Conservation (phyloP, 2,888 invertebrate species). For the Lithosia quadra region DNA sequence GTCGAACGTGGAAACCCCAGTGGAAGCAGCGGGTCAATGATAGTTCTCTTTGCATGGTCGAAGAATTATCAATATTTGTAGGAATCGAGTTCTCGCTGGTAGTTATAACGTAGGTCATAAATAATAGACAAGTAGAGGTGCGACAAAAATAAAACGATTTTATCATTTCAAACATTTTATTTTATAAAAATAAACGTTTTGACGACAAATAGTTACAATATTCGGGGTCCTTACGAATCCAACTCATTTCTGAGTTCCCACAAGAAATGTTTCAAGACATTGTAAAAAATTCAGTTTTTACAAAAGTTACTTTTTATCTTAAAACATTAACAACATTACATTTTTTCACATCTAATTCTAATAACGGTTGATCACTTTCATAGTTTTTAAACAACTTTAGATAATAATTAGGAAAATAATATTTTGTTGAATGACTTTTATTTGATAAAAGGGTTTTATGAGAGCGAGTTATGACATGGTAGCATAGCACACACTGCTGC, state of each 20-base stretch:
- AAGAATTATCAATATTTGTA: no score
- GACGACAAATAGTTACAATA: slow-evolving; percentile 87
- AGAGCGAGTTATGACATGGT: slow-evolving; percentile 6
- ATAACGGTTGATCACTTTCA: slow-evolving; percentile 84
- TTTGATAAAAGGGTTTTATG: neutral
- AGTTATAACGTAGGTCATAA: no score
- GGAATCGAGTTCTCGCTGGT: no score
- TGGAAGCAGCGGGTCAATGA: no score
- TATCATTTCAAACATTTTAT: slow-evolving; percentile 84
- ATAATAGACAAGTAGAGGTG: neutral
- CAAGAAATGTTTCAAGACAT: slow-evolving; percentile 90
- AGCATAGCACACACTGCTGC: slow-evolving; percentile 42
- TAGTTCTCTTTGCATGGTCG: no score
- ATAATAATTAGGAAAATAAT: slow-evolving; percentile 81
- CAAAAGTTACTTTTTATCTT: slow-evolving; percentile 90
- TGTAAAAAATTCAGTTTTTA: slow-evolving; percentile 89
- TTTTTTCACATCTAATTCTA: slow-evolving; percentile 85
- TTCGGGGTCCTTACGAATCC: slow-evolving; percentile 85
- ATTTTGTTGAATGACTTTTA: slow-evolving; percentile 44
- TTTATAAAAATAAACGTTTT: slow-evolving; percentile 88
- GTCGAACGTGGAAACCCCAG: no score
- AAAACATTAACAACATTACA: slow-evolving; percentile 88
- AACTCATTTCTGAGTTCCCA: slow-evolving; percentile 76
- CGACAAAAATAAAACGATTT: slow-evolving; percentile 29
- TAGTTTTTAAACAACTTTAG: slow-evolving; percentile 66